Evolutionary conservation across 2,888 invertebrate genomes (phyloP).

Genomic region (Pocota personata): DNA sequence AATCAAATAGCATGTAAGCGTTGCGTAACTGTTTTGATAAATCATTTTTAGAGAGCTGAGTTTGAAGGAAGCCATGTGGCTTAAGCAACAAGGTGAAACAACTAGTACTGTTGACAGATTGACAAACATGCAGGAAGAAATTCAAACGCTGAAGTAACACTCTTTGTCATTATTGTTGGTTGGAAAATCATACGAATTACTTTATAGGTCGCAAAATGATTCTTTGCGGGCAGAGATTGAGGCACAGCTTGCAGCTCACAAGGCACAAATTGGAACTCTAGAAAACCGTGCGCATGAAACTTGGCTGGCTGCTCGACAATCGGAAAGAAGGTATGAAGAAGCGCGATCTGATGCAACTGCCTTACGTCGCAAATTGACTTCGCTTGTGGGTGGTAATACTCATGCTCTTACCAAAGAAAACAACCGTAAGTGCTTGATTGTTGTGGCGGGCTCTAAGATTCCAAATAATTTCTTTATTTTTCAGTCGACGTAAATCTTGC

Average conservation of each 20-base stretch:
- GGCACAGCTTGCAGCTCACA: constrained; percentile 89
- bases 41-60: constrained; percentile 86
- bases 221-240: constrained; percentile 91
- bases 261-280: constrained; percentile 88
- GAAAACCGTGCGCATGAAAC: constrained; percentile 94
- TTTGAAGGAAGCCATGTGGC: constrained; percentile 89
- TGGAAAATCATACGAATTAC: background rate
- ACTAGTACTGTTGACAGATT: constrained; percentile 91
- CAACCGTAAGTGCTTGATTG: constrained; percentile 73
- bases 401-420: constrained; percentile 71
- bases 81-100: constrained; percentile 92
- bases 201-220: constrained; percentile 84
- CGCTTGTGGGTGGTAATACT: constrained; percentile 78
- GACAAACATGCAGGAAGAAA: constrained; percentile 90
- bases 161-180: background rate
- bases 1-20: background rate
- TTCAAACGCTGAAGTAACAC: constrained; percentile 90
- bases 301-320: constrained; percentile 92
- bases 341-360: constrained; percentile 88
- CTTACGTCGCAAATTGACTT: constrained; percentile 85
- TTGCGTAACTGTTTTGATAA: constrained; percentile 2
- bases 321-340: constrained; percentile 92
- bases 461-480: background rate
- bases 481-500: constrained; percentile 74
- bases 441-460: background rate